A percentile compares a stretch with the other conserved stretches of the same genome.
Evolutionary conservation across 2,113 vertebrate species (phyloP).

Genomic region (Osmerus mordax): DNA sequence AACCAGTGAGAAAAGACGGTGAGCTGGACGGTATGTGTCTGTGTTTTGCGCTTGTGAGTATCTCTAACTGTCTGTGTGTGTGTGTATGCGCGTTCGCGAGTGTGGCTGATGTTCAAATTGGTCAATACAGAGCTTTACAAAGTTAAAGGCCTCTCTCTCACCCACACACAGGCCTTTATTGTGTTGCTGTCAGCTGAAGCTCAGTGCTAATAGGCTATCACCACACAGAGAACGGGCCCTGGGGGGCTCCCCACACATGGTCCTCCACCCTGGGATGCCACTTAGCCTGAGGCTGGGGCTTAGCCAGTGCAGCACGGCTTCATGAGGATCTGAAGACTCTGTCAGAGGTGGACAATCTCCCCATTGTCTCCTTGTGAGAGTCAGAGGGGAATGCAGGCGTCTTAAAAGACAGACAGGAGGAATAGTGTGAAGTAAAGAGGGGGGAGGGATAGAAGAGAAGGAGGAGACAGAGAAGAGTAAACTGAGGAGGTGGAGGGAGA

Average conservation of each 20-base stretch:
- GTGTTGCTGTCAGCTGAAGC: slow-evolving; percentile 24
- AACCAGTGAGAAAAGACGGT: too few relatives aligned
- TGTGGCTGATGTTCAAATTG: background rate
- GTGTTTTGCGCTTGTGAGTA: background rate
- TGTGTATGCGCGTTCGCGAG: background rate
- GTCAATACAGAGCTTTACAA: background rate
- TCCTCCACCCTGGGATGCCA: background rate
- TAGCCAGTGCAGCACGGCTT: slow-evolving; percentile 28
- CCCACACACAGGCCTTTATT: slow-evolving; percentile 23
- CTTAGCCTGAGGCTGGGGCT: slow-evolving; percentile 27
- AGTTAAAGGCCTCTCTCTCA: background rate
- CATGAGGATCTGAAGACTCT: slow-evolving; percentile 21
- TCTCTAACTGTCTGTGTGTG: background rate
- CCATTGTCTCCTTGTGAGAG: slow-evolving; percentile 18
- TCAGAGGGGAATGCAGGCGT: slow-evolving; percentile 6
- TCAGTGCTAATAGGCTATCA: slow-evolving; percentile 19
- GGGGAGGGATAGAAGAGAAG: background rate
- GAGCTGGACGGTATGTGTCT: background rate
- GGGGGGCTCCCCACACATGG: slow-evolving; percentile 12
- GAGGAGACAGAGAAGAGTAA: too few relatives aligned
- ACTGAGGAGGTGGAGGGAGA: background rate
- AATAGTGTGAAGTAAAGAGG: background rate
- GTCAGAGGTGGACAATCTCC: slow-evolving; percentile 23
- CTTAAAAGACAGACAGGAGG: background rate
- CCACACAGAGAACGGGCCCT: slow-evolving; percentile 28